Conservation (phyloP, 1,140 invertebrate genomes). For the Halesus radiatus region DNA sequence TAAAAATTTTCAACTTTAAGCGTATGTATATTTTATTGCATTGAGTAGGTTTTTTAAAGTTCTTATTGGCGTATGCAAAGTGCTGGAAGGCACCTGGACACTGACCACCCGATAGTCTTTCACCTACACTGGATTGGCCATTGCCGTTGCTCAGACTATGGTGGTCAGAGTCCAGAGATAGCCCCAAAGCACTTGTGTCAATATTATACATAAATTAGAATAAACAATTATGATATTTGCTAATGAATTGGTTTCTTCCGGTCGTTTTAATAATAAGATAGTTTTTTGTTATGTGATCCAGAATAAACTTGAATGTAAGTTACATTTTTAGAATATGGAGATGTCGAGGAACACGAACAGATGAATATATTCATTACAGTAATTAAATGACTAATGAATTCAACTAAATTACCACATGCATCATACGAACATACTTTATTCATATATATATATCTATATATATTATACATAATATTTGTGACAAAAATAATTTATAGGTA, state of each 20-base stretch:
- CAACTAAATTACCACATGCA: neutral
- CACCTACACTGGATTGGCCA: neutral
- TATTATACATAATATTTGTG: conserved; percentile 22
- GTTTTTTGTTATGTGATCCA: neutral
- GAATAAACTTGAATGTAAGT: conserved; percentile 29
- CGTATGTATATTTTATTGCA: conserved; percentile 37
- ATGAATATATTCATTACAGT: conserved; percentile 9
- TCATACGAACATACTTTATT: too few relatives aligned
- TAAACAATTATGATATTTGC: conserved; percentile 30
- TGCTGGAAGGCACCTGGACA: conserved; percentile 43
- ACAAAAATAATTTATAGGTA: conserved; percentile 29
- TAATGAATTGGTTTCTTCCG: conserved; percentile 24
- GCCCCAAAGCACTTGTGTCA: conserved; percentile 40
- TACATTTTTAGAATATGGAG: conserved; percentile 5
- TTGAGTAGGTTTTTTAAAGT: conserved; percentile 56
- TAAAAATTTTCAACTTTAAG: conserved; percentile 20
- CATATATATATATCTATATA: neutral
- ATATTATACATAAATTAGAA: conserved; percentile 28
- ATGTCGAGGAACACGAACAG: conserved; percentile 8
- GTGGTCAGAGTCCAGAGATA: conserved; percentile 13
- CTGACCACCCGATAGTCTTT: conserved; percentile 26
- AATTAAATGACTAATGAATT: conserved; percentile 17
- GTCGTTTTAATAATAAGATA: neutral
- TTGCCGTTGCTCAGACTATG: neutral
- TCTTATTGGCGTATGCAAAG: conserved; percentile 51